Base-by-base conservation (phyloP, 2,113 vertebrate genomes). In the Sander lucioperca region DNA sequence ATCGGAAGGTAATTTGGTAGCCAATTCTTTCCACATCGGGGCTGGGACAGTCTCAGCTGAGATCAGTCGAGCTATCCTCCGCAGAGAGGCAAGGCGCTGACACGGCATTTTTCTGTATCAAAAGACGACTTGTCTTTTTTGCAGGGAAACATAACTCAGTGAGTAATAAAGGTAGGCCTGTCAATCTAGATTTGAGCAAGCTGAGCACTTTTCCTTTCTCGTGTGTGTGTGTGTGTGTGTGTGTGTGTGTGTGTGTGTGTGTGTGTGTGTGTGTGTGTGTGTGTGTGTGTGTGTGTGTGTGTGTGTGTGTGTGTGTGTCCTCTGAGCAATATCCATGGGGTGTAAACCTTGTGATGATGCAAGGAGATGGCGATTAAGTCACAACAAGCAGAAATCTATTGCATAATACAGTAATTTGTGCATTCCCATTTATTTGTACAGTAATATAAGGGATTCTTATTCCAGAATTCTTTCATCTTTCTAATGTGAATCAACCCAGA, bases 101-200 rank as follows among this genome's bases (percentile, higher is more conserved):
- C 86, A 88, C 54, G 3, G 91, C 90, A 50, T 83, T 91, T 65
- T 77, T 83, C 76, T 47, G 79, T 86, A 92, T 89, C 93, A 94
- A 92, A 91, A 93, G 90, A 80, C 63, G 36, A 53, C 79, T 87
- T 91, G 87, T 92, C 85, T 86, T 90, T 89, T 91, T 91, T 86
- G 82, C 85, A 75, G 79, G 67, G 84, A 89, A 95, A 93, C 90
- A 91, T 91, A 94, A 93, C 87, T 93, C 80, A 85, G 90, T 90
- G 89, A 84, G 88, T 93, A 93, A 94, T 90, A 93, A 93, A 95
- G 94, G 92, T 92, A 90, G 84, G 74, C 78, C 88, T 93, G 93
- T 93, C 95, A 94, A 83, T 93, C 93, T 89, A 81, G 65, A 90
- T 93, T 90, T 92, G 84, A 91, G 93, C 87, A 64, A 64, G 80